Evolutionary conservation across 2,888 invertebrate species (phyloP), one percentile per base, ranked within the genome.

Genomic region (Norana najaformis): DNA sequence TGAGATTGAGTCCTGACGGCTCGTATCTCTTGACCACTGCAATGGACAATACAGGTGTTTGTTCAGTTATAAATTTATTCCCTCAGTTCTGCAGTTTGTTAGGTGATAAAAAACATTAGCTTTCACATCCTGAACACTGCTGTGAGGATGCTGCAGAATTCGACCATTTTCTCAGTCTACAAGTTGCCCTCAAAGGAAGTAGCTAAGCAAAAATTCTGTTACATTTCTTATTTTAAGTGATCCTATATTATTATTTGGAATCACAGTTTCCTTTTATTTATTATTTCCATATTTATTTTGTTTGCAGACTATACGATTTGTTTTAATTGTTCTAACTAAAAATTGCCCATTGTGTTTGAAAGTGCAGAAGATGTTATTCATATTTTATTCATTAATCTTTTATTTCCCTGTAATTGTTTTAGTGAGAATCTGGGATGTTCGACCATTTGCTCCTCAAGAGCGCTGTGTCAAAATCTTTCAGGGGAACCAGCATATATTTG

Each of bases 21-120:
- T 95, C 95, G 47, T 98, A 98, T 94, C 96, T 99, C 23, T 95
- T 99, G 34, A 97, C 98, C 0, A 99, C 99, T 96, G 96, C 98
- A 0, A 99, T 99, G 99, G 99, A 99, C 95, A 97, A 97, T 94
- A 97, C 98, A 39, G 94, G 95, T 96, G 92, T 92, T 37, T 39
- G 1, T 53, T 69, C 69, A n/a, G 30, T 0, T 69, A 8, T 69
- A n/a, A n/a, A 69, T n/a, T n/a, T 69, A 69, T 11, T n/a, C 69
- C 69, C 23, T n/a, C 30, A 69, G 69, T n/a, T 30, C n/a, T 69
- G 69, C n/a, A n/a, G n/a, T 13, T n/a, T 69, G 11, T n/a, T 13
- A 69, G n/a, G 30, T 69, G 69, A 69, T n/a, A 69, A n/a, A n/a
- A n/a, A n/a, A n/a, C n/a, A n/a, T n/a, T n/a, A n/a, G n/a, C 6